Evolutionary conservation across 2,797 vertebrate species (phyloP), one percentile per base, ranked within the genome.

Genomic region (Poecile montanus): DNA sequence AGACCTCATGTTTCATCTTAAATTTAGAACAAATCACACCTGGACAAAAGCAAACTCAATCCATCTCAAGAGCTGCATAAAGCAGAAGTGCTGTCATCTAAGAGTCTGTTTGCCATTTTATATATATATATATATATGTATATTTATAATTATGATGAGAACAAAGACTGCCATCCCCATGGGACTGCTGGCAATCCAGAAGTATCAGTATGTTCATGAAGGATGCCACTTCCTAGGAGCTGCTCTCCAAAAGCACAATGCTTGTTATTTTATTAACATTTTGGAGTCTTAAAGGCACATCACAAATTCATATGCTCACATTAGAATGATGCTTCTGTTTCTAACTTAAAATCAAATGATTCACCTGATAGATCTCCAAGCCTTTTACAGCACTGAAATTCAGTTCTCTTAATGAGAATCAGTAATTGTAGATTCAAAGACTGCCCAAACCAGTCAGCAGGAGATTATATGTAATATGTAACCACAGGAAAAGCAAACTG

Each of bases 401-500:
- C 88, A 65, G 73, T 78, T 74, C 71, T 86, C 71, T 47, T 95
- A 96, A 94, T 73, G 53, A 92, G 85, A 57, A 87, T 63, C 63
- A 91, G 89, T 85, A 94, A 90, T 90, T 81, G 40, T 74, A 79
- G 91, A 94, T 94, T 91, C 94, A 93, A 87, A 96, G 88, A 71
- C 94, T 96, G 89, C 92, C 67, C 83, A 94, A 95, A 91, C 88
- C 83, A 95, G 92, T 82, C 95, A 92, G 92, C 79, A 63, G 91
- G 91, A 94, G 90, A 96, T 96, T 95, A 95, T 93, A 76, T 91
- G 85, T 94, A 93, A 94, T 92, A 95, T 93, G 94, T 82, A 97
- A 94, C 88, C 88, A 96, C 83, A 92, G 83, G 94, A 96, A 96
- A 97, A 96, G 83, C 95, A 94, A 96, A 96, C 95, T 96, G 86